These are phyloP conservation scores for Eutrigla gurnardus DNA, from an alignment of 2,797 vertebrate species.

Conservation along the genomic window DNA sequence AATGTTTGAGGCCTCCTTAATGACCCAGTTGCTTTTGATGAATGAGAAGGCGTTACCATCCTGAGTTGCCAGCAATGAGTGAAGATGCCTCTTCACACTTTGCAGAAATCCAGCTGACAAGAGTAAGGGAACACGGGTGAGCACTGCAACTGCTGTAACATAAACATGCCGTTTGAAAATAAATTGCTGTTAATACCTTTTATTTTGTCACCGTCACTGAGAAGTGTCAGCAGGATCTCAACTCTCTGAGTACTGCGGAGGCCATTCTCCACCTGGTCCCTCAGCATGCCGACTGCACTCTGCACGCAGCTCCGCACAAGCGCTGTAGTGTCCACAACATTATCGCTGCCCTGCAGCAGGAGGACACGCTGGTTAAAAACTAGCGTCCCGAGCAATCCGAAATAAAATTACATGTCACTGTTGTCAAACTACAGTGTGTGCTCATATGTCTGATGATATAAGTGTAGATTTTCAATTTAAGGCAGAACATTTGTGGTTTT, in stretches of 20 bases:
- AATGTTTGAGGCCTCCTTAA: constrained; percentile 90
- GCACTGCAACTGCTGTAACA: neutral
- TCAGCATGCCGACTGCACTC: constrained; percentile 91
- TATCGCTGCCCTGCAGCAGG: constrained; percentile 52
- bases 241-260: constrained; percentile 87
- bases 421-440: neutral
- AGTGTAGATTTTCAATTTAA: neutral
- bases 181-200: constrained; percentile 75
- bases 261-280: constrained; percentile 81
- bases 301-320: constrained; percentile 93
- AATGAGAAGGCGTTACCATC: constrained; percentile 79
- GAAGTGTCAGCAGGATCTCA: constrained; percentile 88
- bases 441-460: neutral
- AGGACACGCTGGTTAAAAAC: constrained; percentile 23
- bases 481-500: neutral
- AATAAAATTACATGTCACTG: neutral
- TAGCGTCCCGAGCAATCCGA: neutral
- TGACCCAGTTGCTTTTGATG: constrained; percentile 89
- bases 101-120: constrained; percentile 86
- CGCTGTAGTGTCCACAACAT: constrained; percentile 88
- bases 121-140: constrained; percentile 12
- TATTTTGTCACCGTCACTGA: constrained; percentile 75
- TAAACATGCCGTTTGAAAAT: neutral
- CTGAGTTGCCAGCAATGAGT: constrained; percentile 80
- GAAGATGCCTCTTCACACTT: constrained; percentile 85